These are phyloP conservation scores for Mesaphorura yosii DNA, from an alignment of 1,140 invertebrate species.

Conservation along the genomic window DNA sequence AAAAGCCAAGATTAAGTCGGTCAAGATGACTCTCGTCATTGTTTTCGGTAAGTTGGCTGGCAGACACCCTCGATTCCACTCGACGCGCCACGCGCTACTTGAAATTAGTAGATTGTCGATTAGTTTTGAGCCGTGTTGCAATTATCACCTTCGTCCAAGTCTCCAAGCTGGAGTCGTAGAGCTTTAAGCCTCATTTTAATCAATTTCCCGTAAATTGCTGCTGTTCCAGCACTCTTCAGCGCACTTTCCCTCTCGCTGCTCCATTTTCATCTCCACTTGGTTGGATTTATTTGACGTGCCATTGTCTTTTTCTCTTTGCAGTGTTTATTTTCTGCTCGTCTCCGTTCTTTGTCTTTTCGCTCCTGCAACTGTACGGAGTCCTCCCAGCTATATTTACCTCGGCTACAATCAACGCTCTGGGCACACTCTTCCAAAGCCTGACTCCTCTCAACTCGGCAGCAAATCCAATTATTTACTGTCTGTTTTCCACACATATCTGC, in stretches of 20 bases:
- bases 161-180: no score
- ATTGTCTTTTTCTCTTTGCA: conserved; percentile 39
- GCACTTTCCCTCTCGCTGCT: no score
- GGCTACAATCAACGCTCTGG: conserved; percentile 67
- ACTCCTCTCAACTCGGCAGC: conserved; percentile 86
- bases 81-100: not conserved
- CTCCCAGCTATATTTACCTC: conserved; percentile 68
- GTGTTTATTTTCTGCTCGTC: conserved; percentile 93
- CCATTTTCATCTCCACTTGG: not conserved
- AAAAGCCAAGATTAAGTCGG: conserved; percentile 49
- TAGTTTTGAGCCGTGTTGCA: not conserved
- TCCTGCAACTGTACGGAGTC: conserved; percentile 78
- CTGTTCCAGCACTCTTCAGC: no score
- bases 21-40: conserved; percentile 53
- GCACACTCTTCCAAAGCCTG: conserved; percentile 83
- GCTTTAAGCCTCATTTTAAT: no score
- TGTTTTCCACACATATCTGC: conserved; percentile 83
- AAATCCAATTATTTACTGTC: conserved; percentile 88
- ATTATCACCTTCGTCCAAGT: no score
- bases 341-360: conserved; percentile 85
- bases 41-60: conserved; percentile 47
- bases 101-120: no score
- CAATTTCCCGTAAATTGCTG: no score
- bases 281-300: not conserved
- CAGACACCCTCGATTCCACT: not conserved